A percentile compares a stretch with the other conserved stretches of the same genome.
phyloP scores from a whole-genome alignment of 2,113 vertebrate species.

The Platysternon megacephalum region DNA sequence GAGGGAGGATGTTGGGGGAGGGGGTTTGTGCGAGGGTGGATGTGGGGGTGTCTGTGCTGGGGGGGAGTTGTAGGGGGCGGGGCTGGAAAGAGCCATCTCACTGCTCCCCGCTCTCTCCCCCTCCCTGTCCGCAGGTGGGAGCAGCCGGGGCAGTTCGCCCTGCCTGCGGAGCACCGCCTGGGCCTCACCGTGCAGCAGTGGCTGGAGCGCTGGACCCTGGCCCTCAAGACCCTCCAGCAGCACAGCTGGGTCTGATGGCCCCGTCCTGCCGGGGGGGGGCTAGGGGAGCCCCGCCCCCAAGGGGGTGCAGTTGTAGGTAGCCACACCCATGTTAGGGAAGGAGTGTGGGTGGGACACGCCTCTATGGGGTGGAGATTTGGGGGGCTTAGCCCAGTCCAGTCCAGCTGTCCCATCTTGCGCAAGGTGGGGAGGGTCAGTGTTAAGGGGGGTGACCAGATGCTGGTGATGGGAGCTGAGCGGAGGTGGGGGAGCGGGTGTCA shows the following conservation, averaged over 20 bases:
- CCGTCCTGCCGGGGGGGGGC: not conserved
- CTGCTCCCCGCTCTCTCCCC: no score
- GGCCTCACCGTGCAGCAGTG: conserved; percentile 82
- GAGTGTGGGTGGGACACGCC: no score
- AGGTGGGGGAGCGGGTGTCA: no score
- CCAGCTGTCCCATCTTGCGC: no score
- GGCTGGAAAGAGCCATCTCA: not conserved
- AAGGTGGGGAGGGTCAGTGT: not conserved
- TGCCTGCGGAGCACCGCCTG: conserved; percentile 70
- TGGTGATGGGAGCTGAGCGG: no score
- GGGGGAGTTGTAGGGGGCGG: no score
- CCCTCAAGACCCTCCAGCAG: conserved; percentile 58
- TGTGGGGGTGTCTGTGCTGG: not conserved
- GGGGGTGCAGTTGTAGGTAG: not conserved
- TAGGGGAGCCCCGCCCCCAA: not conserved
- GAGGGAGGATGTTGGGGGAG: no score
- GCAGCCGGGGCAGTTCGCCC: conserved; percentile 76
- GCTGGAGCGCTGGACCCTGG: conserved; percentile 82
- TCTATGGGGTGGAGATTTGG: no score
- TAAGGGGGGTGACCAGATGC: not conserved
- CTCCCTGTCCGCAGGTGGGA: conserved; percentile 80
- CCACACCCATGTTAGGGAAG: not conserved
- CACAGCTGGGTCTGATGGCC: not conserved
- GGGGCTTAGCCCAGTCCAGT: not conserved
- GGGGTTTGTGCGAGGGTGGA: no score